These are phyloP conservation scores for Miniopterus natalensis DNA, from an alignment of 2,113 vertebrate genomes.

Conservation along the genomic window DNA sequence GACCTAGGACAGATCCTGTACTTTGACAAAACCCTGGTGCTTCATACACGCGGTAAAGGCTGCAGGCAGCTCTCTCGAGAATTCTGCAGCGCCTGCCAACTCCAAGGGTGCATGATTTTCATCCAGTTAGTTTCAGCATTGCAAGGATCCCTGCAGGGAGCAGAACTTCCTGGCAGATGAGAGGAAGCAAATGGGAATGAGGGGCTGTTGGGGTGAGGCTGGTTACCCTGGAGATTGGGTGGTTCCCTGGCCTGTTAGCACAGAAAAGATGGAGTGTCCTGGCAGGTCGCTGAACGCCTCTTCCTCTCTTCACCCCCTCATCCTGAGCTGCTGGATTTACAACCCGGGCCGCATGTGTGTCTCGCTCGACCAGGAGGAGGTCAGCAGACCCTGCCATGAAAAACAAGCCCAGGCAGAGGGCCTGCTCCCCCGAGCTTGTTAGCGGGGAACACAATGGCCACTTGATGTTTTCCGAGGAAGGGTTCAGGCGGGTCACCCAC, in stretches of 20 bases:
- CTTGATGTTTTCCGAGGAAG: not conserved
- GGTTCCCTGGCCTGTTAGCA: not conserved
- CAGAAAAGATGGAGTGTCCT: not conserved
- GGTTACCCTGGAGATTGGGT: rapidly evolving
- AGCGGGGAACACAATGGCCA: rapidly evolving
- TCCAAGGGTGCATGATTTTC: rapidly evolving
- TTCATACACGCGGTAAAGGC: rapidly evolving
- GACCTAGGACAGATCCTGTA: not conserved
- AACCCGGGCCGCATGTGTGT: rapidly evolving
- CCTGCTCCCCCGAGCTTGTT: not conserved
- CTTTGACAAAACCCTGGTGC: not conserved
- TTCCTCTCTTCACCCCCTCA: too few relatives aligned
- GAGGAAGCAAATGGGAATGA: not conserved
- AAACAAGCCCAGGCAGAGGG: rapidly evolving
- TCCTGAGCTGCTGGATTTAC: not conserved
- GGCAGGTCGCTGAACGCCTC: rapidly evolving
- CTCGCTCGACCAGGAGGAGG: rapidly evolving
- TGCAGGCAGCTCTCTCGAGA: not conserved
- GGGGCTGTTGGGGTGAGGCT: not conserved
- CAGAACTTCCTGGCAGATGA: not conserved
- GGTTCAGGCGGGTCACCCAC: not conserved
- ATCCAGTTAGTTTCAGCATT: not conserved
- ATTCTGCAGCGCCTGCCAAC: rapidly evolving
- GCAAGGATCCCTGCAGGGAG: not conserved
- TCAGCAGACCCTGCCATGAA: not conserved